Percentiles rank a stretch among this genome's conserved stretches.
Evolutionary conservation across 2,888 invertebrate genomes (phyloP).

Genomic region (Agrochola lota): DNA sequence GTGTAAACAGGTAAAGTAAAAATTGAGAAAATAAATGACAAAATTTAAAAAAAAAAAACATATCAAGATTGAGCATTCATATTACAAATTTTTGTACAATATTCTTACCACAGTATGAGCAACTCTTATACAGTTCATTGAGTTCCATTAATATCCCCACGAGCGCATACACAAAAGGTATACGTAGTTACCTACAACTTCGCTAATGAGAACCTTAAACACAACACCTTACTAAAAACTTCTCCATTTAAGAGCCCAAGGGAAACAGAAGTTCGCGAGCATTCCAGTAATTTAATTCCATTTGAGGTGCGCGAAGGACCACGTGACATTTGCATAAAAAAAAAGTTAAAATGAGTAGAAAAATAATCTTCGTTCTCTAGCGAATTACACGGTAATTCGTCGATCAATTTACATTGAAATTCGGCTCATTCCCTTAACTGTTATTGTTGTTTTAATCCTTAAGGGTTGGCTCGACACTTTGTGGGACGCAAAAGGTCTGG

Average conservation of each 20-base stretch:
- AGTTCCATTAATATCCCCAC: constrained; percentile 12
- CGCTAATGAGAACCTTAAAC: constrained; percentile 37
- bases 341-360: constrained; percentile 25
- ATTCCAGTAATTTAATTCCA: constrained; percentile 50
- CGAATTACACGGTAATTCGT: constrained; percentile 47
- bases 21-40: too few relatives aligned
- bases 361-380: constrained; percentile 43
- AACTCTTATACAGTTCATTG: constrained; percentile 11
- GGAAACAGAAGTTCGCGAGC: constrained; percentile 52
- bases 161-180: constrained; percentile 24
- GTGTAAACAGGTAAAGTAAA: too few relatives aligned
- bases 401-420: constrained; percentile 68
- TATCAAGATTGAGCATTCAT: too few relatives aligned
- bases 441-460: constrained; percentile 70
- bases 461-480: constrained; percentile 60
- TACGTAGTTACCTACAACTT: constrained; percentile 44
- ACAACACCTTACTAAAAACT: constrained; percentile 56
- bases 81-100: not conserved
- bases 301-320: constrained; percentile 23
- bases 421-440: constrained; percentile 50
- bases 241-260: constrained; percentile 45
- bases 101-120: not conserved
- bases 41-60: too few relatives aligned
- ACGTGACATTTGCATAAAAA: constrained; percentile 37
- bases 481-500: constrained; percentile 52